Base-by-base conservation (phyloP, 92 coral and sea anemone genomes). In the Epizoanthus scotinus region DNA sequence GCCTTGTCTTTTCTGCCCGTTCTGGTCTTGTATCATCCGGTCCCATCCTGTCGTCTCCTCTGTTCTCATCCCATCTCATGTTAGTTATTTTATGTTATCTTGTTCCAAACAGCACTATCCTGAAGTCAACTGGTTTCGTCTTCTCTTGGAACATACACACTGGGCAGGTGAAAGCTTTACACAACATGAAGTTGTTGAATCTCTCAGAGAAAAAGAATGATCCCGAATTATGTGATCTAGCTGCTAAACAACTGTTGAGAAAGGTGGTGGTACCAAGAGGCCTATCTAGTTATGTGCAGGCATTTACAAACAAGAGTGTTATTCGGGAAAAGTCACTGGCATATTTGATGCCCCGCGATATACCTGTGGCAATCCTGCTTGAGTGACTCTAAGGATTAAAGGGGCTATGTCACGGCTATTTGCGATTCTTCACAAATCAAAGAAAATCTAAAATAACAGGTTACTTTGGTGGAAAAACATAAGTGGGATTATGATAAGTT, bases 261-360 rank as follows among this genome's bases (percentile, higher is more conserved):
- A 78, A 85, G 47, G 71, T 60, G 24, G 66, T 63, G 12, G 71
- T 90, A 24, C 97, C 97, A 8, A 62, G 36, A n/a, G 88, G 95
- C 25, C 56, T 85, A 59, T 66, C 86, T 31, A 77, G 89, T 8
- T 71, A 22, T 64, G 94, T 93, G 15, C 94, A 86, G 64, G 92
- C 88, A 29, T 84, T 92, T 73, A 90, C 98, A 19, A 95, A 95
- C 78, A 93, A 90, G 88, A 90, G 93, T 24, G 97, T 93, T 5
- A 90, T 95, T 54, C 73, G 93, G 2, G 93, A 89, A 24, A 87
- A 92, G 69, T 90, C 97, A 3, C 82, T 95, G 40, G 86, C 87
- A 60, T 88, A 88, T 47, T 81, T 95, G 6, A 62, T 71, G 70
- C 98, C 93, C 78, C 98, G 95, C 2, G 89, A 84, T 84, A 81